Percentiles rank a stretch among this genome's conserved stretches.
phyloP scores from a whole-genome alignment of 1,140 invertebrate species.

The Chrysopa pallens region DNA sequence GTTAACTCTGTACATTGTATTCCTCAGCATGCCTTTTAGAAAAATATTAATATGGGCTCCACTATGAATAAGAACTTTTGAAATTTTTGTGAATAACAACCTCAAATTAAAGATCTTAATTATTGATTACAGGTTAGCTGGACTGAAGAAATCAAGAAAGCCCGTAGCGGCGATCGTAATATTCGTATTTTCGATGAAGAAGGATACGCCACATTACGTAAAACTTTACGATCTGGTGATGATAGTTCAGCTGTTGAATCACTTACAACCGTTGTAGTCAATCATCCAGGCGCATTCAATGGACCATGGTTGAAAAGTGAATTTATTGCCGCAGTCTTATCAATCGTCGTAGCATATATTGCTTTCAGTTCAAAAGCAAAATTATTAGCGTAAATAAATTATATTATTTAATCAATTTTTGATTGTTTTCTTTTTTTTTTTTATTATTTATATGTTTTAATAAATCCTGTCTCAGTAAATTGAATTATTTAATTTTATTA shows the following conservation, averaged over 20 bases:
- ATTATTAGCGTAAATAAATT: conserved; percentile 35
- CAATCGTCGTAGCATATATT: conserved; percentile 66
- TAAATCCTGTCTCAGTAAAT: too few relatives aligned
- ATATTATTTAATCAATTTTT: neutral
- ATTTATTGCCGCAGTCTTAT: conserved; percentile 62
- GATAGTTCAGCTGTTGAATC: conserved; percentile 49
- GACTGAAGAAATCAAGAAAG: conserved; percentile 69
- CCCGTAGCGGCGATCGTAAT: conserved; percentile 56
- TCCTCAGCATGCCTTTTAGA: too few relatives aligned
- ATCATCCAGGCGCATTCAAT: conserved; percentile 72
- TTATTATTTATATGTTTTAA: too few relatives aligned
- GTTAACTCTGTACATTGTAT: too few relatives aligned
- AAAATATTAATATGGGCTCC: too few relatives aligned
- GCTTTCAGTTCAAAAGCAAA: conserved; percentile 72
- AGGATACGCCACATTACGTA: conserved; percentile 64
- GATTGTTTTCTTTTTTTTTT: neutral
- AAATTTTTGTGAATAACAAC: too few relatives aligned
- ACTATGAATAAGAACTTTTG: too few relatives aligned
- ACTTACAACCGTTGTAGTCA: conserved; percentile 52
- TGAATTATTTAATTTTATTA: too few relatives aligned
- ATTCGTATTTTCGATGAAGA: conserved; percentile 84
- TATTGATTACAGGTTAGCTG: conserved; percentile 63
- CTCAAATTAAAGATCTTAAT: neutral
- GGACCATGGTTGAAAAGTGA: conserved; percentile 88
- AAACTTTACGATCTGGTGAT: conserved; percentile 50